phyloP scores from a whole-genome alignment of 2,113 vertebrate genomes.

The Hymenochirus boettgeri region DNA sequence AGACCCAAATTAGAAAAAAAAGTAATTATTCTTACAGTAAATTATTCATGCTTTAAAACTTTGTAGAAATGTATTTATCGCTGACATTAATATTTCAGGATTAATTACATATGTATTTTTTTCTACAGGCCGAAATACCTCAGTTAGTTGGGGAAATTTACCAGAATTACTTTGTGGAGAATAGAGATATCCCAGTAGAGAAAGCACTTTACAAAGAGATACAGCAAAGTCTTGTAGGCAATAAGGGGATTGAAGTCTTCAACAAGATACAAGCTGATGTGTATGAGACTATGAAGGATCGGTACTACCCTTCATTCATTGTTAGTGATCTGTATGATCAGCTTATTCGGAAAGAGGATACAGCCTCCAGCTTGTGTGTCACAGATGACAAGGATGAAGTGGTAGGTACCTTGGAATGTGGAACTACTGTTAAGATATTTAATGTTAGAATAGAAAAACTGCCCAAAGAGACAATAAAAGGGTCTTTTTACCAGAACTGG shows the following conservation, averaged over 20 bases:
- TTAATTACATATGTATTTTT: neutral
- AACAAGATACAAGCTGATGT: slow-evolving; percentile 81
- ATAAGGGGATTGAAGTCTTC: slow-evolving; percentile 93
- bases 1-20: too few relatives aligned
- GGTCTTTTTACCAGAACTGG: too few relatives aligned
- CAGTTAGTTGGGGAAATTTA: slow-evolving; percentile 96
- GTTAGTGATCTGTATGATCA: slow-evolving; percentile 90
- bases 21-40: too few relatives aligned
- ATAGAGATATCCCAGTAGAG: slow-evolving; percentile 90
- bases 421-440: too few relatives aligned
- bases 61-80: neutral
- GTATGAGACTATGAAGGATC: slow-evolving; percentile 85
- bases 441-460: too few relatives aligned
- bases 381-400: slow-evolving; percentile 78
- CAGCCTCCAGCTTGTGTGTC: slow-evolving; percentile 64
- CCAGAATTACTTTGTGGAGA: slow-evolving; percentile 96
- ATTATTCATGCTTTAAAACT: too few relatives aligned
- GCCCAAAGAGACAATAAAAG: too few relatives aligned
- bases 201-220: slow-evolving; percentile 94
- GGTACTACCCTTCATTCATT: slow-evolving; percentile 93
- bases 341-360: slow-evolving; percentile 75
- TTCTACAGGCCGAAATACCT: slow-evolving; percentile 84
- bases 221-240: slow-evolving; percentile 94
- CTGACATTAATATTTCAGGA: neutral
- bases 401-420: slow-evolving; percentile 59